Conservation (phyloP, 2,113 vertebrate species). For the Zeus faber region DNA sequence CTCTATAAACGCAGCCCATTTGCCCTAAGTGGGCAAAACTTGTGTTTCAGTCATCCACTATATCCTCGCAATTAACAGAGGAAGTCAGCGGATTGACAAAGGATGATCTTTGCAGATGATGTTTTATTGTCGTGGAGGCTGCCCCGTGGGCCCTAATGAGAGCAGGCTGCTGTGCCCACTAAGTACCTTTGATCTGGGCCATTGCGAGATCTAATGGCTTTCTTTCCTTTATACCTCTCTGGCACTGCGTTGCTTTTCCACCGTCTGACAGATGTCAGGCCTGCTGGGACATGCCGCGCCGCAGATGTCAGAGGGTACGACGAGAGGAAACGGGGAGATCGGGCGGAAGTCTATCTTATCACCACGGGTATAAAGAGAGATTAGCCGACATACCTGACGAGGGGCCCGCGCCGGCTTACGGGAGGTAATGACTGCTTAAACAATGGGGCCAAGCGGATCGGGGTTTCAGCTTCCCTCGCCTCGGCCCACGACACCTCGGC, state of each 20-base stretch:
- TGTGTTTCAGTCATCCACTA: too few species aligned
- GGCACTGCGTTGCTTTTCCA: conserved; percentile 15
- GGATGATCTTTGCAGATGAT: conserved; percentile 62
- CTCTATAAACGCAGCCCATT: too few species aligned
- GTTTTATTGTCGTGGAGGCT: conserved; percentile 54
- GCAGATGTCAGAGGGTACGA: conserved; percentile 29
- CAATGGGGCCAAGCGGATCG: conserved; percentile 17
- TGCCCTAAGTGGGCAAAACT: too few species aligned
- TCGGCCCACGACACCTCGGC: conserved; percentile 30
- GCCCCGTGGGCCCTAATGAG: conserved; percentile 54
- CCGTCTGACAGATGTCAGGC: conserved; percentile 50
- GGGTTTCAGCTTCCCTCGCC: conserved; percentile 18
- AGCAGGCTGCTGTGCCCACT: conserved; percentile 51
- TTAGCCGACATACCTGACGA: conserved; percentile 47
- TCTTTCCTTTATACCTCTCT: background rate
- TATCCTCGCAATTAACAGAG: conserved; percentile 60
- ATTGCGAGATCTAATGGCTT: too few species aligned
- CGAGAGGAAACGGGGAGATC: conserved; percentile 48
- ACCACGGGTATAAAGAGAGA: conserved; percentile 50
- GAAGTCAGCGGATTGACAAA: conserved; percentile 41
- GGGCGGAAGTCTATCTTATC: conserved; percentile 49
- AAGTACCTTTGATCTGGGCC: too few species aligned
- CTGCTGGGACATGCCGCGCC: conserved; percentile 46
- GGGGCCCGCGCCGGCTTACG: conserved; percentile 35
- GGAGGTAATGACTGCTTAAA: conserved; percentile 46